phyloP scores from a whole-genome alignment of 1,140 invertebrate species.

The Pogonomyrmex californicus region DNA sequence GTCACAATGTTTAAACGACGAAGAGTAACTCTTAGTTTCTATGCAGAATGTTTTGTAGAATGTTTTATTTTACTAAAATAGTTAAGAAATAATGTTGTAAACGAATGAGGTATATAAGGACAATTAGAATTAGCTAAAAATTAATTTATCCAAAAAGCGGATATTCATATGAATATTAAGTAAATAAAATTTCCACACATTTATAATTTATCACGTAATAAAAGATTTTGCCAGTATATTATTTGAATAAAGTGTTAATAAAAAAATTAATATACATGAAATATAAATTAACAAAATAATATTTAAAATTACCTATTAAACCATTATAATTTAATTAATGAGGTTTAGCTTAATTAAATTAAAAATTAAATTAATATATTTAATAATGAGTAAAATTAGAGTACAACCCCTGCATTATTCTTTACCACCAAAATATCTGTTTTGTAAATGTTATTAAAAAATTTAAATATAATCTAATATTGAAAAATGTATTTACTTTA shows the following conservation, averaged over 20 bases:
- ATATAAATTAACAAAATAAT: constrained; percentile 38
- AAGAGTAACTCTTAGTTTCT: background rate
- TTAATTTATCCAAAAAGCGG: background rate
- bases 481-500: background rate
- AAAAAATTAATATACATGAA: constrained; percentile 15
- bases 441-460: constrained; percentile 21
- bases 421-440: constrained; percentile 32
- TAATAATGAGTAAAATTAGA: constrained; percentile 17
- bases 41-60: background rate
- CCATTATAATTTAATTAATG: constrained; percentile 37
- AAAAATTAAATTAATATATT: constrained; percentile 31
- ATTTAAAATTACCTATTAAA: constrained; percentile 14
- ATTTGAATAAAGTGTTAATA: constrained; percentile 32
- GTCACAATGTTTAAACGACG: constrained; percentile 51
- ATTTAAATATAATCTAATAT: background rate
- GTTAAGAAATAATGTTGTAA: background rate
- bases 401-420: background rate
- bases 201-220: constrained; percentile 19
- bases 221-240: background rate
- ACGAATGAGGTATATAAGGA: background rate
- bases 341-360: constrained; percentile 33
- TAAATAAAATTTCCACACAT: constrained; percentile 24
- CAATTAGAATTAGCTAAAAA: background rate
- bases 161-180: constrained; percentile 20
- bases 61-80: background rate